Evolutionary conservation across 2,113 vertebrate genomes (phyloP).

Genomic region (Osmerus eperlanus): DNA sequence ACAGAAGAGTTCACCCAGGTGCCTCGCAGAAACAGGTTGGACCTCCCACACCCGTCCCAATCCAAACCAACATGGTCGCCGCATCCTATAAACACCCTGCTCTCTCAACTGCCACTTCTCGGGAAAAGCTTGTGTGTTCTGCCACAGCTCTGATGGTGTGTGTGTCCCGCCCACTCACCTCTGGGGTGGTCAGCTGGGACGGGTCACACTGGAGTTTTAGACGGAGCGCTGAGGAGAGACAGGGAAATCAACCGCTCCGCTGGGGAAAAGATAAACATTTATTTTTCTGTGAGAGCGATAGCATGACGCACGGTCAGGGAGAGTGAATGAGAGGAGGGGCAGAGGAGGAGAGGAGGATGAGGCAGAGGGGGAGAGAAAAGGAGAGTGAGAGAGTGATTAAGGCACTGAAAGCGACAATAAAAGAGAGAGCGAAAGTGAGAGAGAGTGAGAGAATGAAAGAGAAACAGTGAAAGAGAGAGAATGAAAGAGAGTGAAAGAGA

Average conservation of each 20-base stretch:
- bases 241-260: conserved; percentile 45
- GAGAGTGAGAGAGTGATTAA: conserved; percentile 14
- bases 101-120: conserved; percentile 35
- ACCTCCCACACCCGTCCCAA: conserved; percentile 56
- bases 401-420: not conserved
- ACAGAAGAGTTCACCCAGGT: conserved; percentile 62
- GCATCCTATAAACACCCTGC: not conserved
- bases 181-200: conserved; percentile 49
- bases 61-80: conserved; percentile 29
- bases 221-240: conserved; percentile 36
- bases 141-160: not conserved
- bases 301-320: conserved; percentile 23
- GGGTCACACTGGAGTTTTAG: conserved; percentile 51
- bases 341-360: conserved; percentile 1
- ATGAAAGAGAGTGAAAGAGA: not conserved
- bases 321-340: conserved; percentile 2
- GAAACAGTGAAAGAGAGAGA: not conserved
- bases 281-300: conserved; percentile 50
- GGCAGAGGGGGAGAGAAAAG: conserved; percentile 5
- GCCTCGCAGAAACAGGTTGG: conserved; percentile 54
- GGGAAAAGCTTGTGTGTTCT: conserved; percentile 40
- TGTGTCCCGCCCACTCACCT: conserved; percentile 24
- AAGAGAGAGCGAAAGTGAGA: conserved; percentile 1
- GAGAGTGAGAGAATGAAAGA: not conserved
- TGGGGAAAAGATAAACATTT: conserved; percentile 63